These are phyloP conservation scores for Antedon mediterranea DNA, from an alignment of 53 echinoderm and acorn worm species.

Conservation along the genomic window DNA sequence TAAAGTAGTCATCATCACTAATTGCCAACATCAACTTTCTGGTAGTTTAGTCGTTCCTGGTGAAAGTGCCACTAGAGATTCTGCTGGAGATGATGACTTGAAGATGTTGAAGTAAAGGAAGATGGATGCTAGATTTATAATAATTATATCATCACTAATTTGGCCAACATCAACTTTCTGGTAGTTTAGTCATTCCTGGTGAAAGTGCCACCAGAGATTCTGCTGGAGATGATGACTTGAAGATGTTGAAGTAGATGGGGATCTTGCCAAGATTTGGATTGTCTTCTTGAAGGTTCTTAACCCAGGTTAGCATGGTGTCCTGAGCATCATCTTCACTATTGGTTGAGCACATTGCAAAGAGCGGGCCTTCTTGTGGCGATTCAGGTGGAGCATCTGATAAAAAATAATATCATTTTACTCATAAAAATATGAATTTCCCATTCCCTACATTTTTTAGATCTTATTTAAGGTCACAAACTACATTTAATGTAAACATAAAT, in stretches of 20 bases:
- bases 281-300: slow-evolving; percentile 58
- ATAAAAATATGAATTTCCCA: not conserved
- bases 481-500: too few species aligned
- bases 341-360: slow-evolving; percentile 87
- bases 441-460: too few species aligned
- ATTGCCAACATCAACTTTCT: slow-evolving; percentile 18
- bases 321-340: slow-evolving; percentile 18
- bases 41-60: slow-evolving; percentile 19
- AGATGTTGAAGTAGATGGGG: slow-evolving; percentile 76
- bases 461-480: too few species aligned
- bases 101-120: slow-evolving; percentile 79
- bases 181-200: slow-evolving; percentile 17
- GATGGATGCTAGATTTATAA: slow-evolving; percentile 49
- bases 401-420: not conserved
- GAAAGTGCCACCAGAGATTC: slow-evolving; percentile 2
- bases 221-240: slow-evolving; percentile 19
- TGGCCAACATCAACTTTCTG: slow-evolving; percentile 16
- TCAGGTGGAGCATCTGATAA: slow-evolving; percentile 31
- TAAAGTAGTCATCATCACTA: too few species aligned
- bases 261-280: slow-evolving; percentile 73
- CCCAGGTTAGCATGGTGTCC: slow-evolving; percentile 49
- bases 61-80: not conserved
- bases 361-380: slow-evolving; percentile 43
- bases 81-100: slow-evolving; percentile 16
- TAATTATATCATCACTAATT: too few species aligned